Evolutionary conservation across 2,888 invertebrate genomes (phyloP).

Genomic region (Odontomyia ornata): DNA sequence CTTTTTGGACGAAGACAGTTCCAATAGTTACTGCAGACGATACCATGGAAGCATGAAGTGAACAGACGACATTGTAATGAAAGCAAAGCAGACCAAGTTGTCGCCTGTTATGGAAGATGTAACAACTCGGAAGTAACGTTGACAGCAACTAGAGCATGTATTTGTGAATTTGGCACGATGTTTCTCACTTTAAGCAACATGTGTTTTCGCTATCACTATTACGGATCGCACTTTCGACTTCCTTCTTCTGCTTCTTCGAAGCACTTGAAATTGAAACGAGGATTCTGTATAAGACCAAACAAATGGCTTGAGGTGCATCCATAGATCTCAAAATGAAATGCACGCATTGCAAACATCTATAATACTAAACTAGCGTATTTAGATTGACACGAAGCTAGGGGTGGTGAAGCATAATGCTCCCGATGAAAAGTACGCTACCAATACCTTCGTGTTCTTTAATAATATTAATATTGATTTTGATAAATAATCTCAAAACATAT

Average conservation of each 20-base stretch:
- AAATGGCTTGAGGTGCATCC: background rate
- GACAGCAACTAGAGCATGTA: conserved; percentile 43
- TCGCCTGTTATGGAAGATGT: conserved; percentile 39
- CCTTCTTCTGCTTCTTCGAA: conserved; percentile 35
- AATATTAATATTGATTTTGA: too few species aligned
- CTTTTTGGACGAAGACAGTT: background rate
- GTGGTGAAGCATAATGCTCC: too few species aligned
- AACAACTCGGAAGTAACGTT: conserved; percentile 42
- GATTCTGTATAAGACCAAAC: background rate
- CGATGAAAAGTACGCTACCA: too few species aligned
- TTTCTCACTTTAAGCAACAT: conserved; percentile 34
- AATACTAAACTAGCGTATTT: background rate
- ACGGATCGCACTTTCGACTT: conserved; percentile 44
- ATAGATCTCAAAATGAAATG: background rate
- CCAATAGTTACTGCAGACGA: background rate
- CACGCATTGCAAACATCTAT: conserved; percentile 15
- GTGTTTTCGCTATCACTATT: conserved; percentile 40
- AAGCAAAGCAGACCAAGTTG: conserved; percentile 29
- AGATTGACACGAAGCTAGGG: background rate
- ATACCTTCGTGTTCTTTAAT: too few species aligned
- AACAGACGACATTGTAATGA: conserved; percentile 34
- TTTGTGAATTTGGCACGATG: conserved; percentile 37
- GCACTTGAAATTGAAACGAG: conserved; percentile 16
- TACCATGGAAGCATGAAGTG: background rate
- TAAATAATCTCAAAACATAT: too few species aligned